phyloP scores from a whole-genome alignment of 2,888 invertebrate genomes.

The Antheraea assamensis region DNA sequence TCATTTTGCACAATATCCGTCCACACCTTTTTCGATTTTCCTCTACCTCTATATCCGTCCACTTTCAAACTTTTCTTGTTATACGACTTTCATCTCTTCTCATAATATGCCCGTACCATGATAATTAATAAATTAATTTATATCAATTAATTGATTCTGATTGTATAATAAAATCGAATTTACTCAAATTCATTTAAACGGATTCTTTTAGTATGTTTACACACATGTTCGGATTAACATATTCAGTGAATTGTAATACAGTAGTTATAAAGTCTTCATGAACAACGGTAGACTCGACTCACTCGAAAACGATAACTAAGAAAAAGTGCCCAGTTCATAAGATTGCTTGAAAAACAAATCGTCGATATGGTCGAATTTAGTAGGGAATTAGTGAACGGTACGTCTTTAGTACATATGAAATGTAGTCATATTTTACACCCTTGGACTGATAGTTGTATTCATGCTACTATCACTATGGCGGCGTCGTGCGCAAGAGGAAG shows the following conservation, averaged over 20 bases:
- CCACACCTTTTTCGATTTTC: too few relatives aligned
- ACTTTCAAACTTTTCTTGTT: too few relatives aligned
- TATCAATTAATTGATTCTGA: too few relatives aligned
- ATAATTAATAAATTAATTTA: too few relatives aligned
- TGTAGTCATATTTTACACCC: conserved; percentile 65
- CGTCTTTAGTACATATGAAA: conserved; percentile 36
- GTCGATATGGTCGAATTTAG: conserved; percentile 69
- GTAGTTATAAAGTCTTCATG: background rate
- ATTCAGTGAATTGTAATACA: background rate
- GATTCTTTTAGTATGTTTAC: background rate
- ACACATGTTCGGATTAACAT: background rate
- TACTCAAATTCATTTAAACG: background rate
- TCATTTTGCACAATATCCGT: too few relatives aligned
- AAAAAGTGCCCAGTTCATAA: background rate
- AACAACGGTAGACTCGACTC: background rate
- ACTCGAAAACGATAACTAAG: background rate
- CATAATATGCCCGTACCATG: too few relatives aligned
- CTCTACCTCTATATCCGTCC: too few relatives aligned
- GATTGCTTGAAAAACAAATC: background rate
- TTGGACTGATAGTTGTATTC: conserved; percentile 56
- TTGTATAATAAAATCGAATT: too few relatives aligned
- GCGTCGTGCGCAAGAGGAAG: conserved; percentile 48
- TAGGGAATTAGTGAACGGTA: conserved; percentile 52
- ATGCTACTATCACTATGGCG: conserved; percentile 53
- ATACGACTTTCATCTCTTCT: too few relatives aligned